A percentile compares a stretch with the other conserved stretches of the same genome.
Conservation (phyloP, 2,888 invertebrate species). For the Dynastes grantii region DNA sequence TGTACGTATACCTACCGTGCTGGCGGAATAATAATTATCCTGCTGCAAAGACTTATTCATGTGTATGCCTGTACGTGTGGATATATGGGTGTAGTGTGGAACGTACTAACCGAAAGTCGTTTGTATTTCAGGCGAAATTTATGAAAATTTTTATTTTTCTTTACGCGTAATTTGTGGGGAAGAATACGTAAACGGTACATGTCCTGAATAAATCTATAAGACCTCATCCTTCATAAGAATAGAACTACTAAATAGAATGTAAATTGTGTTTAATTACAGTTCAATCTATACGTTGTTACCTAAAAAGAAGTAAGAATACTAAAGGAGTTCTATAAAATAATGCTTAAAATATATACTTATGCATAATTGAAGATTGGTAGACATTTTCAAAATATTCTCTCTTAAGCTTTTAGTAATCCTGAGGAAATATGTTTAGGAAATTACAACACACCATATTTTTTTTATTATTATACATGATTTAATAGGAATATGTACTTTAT, state of each 20-base stretch:
- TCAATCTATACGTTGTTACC: not conserved
- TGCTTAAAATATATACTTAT: no score
- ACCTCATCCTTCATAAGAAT: conserved; percentile 1
- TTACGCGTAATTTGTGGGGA: conserved; percentile 31
- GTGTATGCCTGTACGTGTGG: not conserved
- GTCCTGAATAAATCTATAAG: conserved; percentile 7
- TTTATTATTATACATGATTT: no score
- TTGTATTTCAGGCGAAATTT: conserved; percentile 43
- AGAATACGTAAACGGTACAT: conserved; percentile 28
- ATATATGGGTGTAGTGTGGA: not conserved
- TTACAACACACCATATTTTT: no score
- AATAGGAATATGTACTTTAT: no score
- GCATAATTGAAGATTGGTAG: no score
- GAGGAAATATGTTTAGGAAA: no score
- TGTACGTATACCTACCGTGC: conserved; percentile 26
- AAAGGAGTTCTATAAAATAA: not conserved
- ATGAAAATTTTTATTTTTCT: no score
- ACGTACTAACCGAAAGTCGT: conserved; percentile 25
- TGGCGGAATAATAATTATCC: conserved; percentile 24
- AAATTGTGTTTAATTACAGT: not conserved
- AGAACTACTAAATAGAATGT: conserved; percentile 4
- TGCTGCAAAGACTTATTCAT: conserved; percentile 7
- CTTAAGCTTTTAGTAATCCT: no score
- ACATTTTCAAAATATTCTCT: no score
- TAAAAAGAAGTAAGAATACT: not conserved